Percentiles rank a stretch among this genome's conserved stretches.
Evolutionary conservation across 2,113 vertebrate species (phyloP).

Genomic region (Dunckerocampus dactyliophorus): DNA sequence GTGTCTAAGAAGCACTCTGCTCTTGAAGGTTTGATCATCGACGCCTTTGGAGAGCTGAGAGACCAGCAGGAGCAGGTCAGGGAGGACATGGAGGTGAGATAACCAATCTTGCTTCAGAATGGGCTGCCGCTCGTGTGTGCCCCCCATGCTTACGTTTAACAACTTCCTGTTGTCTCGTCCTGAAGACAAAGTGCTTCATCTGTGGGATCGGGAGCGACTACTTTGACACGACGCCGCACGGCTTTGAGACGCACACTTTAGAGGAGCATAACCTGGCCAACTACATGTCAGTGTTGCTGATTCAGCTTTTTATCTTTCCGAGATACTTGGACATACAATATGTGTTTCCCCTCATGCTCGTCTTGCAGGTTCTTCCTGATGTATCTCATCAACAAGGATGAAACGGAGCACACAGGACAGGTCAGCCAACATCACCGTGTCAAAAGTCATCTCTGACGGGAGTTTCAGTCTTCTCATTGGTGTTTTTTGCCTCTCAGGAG

Average conservation of each 20-base stretch:
- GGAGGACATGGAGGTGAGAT: conserved; percentile 91
- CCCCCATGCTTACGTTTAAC: neutral
- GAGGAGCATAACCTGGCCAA: conserved; percentile 91
- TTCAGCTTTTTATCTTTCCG: neutral
- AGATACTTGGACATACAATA: neutral
- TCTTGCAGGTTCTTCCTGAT: conserved; percentile 88
- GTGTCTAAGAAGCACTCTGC: no score
- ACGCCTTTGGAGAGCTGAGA: conserved; percentile 88
- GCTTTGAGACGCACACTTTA: conserved; percentile 89
- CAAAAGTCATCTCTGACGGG: neutral
- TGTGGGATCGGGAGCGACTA: conserved; percentile 92
- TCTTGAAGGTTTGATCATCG: conserved; percentile 83
- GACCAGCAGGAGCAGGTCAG: conserved; percentile 91
- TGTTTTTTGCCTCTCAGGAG: conserved; percentile 66
- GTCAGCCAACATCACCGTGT: conserved; percentile 52
- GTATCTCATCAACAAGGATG: conserved; percentile 94
- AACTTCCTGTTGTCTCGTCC: neutral
- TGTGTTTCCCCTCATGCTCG: neutral
- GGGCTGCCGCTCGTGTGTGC: neutral
- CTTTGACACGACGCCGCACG: conserved; percentile 89
- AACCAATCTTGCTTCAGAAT: neutral
- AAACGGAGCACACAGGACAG: conserved; percentile 93
- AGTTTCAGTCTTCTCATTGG: no score
- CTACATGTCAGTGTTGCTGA: conserved; percentile 73
- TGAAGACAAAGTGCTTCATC: conserved; percentile 91